These are phyloP conservation scores for Drosophila leontia DNA, from an alignment of 1,140 invertebrate species.

Conservation along the genomic window DNA sequence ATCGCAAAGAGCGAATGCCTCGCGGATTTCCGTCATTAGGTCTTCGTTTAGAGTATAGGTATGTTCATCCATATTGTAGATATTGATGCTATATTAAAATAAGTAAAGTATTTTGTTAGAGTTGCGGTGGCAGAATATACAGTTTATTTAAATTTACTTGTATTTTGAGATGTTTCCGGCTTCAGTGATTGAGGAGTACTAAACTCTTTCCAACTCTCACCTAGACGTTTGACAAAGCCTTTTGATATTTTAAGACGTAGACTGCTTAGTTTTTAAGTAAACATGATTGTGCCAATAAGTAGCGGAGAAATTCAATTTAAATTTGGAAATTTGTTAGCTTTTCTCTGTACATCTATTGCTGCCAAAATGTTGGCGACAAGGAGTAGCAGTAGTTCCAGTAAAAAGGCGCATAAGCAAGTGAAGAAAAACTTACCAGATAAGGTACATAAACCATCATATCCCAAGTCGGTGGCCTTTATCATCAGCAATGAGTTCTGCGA, in stretches of 20 bases:
- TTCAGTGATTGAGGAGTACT: not conserved
- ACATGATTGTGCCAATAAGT: not conserved
- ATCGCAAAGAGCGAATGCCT: constrained; percentile 36
- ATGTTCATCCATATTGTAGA: constrained; percentile 23
- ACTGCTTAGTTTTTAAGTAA: not conserved
- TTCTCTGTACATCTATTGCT: not conserved
- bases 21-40: constrained; percentile 22
- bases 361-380: not conserved
- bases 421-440: not conserved
- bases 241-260: not conserved
- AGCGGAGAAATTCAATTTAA: not conserved
- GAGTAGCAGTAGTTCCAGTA: not conserved
- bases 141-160: not conserved
- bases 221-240: not conserved
- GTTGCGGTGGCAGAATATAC: not conserved
- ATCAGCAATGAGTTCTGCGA: constrained; percentile 98
- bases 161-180: not conserved
- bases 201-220: not conserved
- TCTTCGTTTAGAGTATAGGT: constrained; percentile 9
- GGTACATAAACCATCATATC: constrained; percentile 86
- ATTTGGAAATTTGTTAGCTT: not conserved
- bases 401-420: not conserved
- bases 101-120: not conserved
- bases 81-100: no score
- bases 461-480: constrained; percentile 95